Percentiles rank a stretch among this genome's conserved stretches.
phyloP scores from a whole-genome alignment of 2,888 invertebrate species.

The Tachina grossa region DNA sequence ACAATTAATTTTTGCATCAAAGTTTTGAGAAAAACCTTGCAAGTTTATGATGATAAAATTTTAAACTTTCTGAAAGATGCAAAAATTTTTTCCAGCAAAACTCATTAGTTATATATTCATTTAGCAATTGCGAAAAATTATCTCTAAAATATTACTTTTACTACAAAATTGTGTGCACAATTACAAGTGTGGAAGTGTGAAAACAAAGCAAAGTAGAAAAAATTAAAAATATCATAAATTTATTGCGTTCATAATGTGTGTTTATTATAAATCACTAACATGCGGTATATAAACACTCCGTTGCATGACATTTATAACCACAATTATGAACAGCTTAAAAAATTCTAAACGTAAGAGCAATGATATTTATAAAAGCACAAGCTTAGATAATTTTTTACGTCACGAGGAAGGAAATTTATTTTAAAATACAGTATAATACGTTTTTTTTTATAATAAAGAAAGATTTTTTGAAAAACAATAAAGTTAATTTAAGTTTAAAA shows the following conservation, averaged over 20 bases:
- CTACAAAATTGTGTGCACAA: not conserved
- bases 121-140: not conserved
- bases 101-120: not conserved
- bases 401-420: not conserved
- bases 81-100: too few species aligned
- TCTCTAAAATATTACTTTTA: not conserved
- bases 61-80: too few species aligned
- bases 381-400: not conserved
- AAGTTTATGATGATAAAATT: too few species aligned
- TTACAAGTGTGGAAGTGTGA: conserved; percentile 1
- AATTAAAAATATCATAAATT: not conserved
- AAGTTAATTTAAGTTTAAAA: too few species aligned
- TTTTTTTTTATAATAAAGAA: too few species aligned
- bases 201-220: not conserved
- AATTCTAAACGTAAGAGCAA: not conserved
- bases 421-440: too few species aligned
- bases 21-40: too few species aligned
- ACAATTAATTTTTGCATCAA: too few species aligned
- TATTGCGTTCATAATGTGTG: not conserved
- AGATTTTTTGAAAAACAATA: too few species aligned
- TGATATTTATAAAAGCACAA: not conserved
- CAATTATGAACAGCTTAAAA: not conserved
- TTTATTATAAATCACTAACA: conserved; percentile 25
- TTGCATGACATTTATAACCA: not conserved
- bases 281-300: conserved; percentile 1